Conservation (phyloP, 1,140 invertebrate species). For the Acromyrmex charruanus region DNA sequence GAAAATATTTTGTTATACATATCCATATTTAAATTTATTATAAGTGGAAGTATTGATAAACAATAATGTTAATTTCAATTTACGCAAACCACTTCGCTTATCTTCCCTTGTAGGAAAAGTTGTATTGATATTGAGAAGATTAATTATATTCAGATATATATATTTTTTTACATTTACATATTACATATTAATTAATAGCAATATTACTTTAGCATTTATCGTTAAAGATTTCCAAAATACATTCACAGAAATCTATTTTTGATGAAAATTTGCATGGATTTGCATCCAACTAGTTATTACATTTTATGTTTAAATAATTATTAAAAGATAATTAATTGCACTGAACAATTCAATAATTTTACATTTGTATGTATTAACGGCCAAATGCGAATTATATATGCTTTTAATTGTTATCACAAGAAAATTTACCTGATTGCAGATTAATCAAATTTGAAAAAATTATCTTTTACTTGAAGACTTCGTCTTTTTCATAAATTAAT, state of each 20-base stretch:
- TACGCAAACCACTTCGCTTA: background rate
- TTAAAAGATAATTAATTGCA: constrained; percentile 28
- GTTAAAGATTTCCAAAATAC: background rate
- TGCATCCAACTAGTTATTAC: constrained; percentile 1
- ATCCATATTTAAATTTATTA: background rate
- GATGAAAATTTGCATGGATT: constrained; percentile 20
- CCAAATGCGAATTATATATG: background rate
- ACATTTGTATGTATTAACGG: background rate
- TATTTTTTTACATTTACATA: constrained; percentile 1
- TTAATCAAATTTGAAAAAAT: background rate
- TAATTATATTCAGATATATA: constrained; percentile 15
- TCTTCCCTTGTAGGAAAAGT: background rate
- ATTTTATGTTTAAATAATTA: constrained; percentile 20
- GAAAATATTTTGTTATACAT: background rate
- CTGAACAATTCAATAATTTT: background rate
- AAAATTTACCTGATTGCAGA: background rate
- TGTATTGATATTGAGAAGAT: background rate
- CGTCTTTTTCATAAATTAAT: background rate
- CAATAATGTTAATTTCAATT: constrained; percentile 19
- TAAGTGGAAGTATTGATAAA: background rate
- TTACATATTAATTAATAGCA: constrained; percentile 27
- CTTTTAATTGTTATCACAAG: background rate
- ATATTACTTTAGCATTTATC: background rate
- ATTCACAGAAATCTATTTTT: constrained; percentile 1
- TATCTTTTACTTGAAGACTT: background rate